Base-by-base conservation (phyloP, 2,888 invertebrate genomes). In the Diarsia brunnea region DNA sequence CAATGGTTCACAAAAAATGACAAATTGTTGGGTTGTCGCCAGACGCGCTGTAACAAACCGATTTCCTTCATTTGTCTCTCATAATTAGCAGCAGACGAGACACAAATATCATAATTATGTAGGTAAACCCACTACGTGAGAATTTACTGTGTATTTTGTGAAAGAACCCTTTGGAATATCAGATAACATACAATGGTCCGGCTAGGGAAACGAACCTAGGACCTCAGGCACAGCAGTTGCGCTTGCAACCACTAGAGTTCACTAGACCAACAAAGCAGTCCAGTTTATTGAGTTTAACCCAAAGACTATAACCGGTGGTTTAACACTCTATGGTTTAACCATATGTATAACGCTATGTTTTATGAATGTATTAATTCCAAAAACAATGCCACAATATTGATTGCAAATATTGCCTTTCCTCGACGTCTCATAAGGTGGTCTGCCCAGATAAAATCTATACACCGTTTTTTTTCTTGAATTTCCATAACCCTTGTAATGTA, bases 1-100 rank as follows among this genome's bases (percentile, higher is more conserved):
- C 67, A 66, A 81, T 65, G 69, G 74, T 75, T 84, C 55, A 82
- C 38, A 84, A 86, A 86, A 81, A 87, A 73, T 88, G 85, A 87
- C 87, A 87, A 82, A 87, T 79, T 78, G 85, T 88, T 87, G 87
- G 85, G 55, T 7, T 79, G 60, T 66, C 78, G 88, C 87, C 88
- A 87, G 79, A 31, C 64, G 63, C 64, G 24, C 60, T 43, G 73
- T 78, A 69, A 82, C 71, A 84, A 79, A 88, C 78, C 85, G 49
- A 82, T 73, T 82, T 88, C 77, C 75, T 82, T 84, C 82, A 82
- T 82, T 80, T 84, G 87, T 87, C 78, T 84, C 49, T 87, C 80
- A 77, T 81, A 88, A 87, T 87, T 87, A 87, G 78, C 64, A 31
- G 67, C 45, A 51, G 75, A 78, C 69, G 83, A 82, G 72, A 85